Evolutionary conservation across 1,140 invertebrate genomes (phyloP), one percentile per base, ranked within the genome.

Genomic region (Tachypleus tridentatus): DNA sequence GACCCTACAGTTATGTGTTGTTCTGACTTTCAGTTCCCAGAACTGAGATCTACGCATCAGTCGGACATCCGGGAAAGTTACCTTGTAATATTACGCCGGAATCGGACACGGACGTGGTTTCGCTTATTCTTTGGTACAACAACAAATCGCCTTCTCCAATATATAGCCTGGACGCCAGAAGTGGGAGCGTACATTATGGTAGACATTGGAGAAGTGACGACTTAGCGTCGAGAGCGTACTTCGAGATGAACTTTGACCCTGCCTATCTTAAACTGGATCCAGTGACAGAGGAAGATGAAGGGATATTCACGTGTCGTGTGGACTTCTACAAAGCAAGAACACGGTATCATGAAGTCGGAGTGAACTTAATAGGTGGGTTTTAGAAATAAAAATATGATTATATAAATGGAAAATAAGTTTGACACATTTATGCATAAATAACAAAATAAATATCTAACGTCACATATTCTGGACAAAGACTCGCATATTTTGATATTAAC

Each of bases 241-340:
- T 65, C 5, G 57, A 65, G 51, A 64, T 61, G 8, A 49, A 47
- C n/a, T 47, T n/a, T 7, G 48, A 51, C 8, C 64, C 64, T 9
- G 60, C 64, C 48, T 61, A 64, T 9, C 58, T 65, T 4, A 51
- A 62, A 54, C 50, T 65, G 8, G 11, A 60, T 56, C 64, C 64
- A 8, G 60, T 64, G 49, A 49, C 52, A 50, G 64, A 63, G 11
- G 78, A 80, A 86, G 68, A 93, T 73, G 87, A 85, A 76, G 81
- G 87, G 8, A 79, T 90, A 57, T 94, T 91, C 76, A 80, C 89
- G 70, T 93, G 90, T 77, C 81, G 91, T 51, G 89, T 92, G 9
- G 89, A 92, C 76, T 93, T 91, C 77, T 84, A 86, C 74, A 82
- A 86, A 67, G 88, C 87, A 8, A 89, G 91, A 76, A 91, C 89